Evolutionary conservation across 2,888 invertebrate species (phyloP).

Genomic region (Buathra laborator): DNA sequence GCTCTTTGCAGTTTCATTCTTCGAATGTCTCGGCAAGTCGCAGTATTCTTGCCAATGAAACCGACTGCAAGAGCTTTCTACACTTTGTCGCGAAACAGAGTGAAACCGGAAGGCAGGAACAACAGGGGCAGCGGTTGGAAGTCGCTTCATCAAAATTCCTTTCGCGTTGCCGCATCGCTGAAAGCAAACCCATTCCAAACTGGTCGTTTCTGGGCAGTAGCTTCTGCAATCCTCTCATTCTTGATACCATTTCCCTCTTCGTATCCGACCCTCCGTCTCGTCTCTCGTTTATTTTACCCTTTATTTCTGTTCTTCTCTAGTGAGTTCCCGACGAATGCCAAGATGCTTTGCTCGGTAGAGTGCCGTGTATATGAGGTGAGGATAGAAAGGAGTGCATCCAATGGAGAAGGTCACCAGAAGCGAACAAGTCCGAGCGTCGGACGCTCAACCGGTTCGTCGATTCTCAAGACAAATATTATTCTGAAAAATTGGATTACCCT

Average conservation of each 20-base stretch:
- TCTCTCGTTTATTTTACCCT: constrained; percentile 57
- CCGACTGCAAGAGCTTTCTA: constrained; percentile 31
- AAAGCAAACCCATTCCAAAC: constrained; percentile 79
- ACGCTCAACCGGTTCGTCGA: constrained; percentile 76
- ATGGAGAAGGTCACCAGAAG: constrained; percentile 60
- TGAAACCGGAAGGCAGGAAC: constrained; percentile 35
- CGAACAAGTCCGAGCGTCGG: constrained; percentile 59
- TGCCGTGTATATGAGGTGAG: constrained; percentile 32
- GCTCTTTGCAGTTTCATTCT: constrained; percentile 14
- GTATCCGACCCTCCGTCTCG: constrained; percentile 55
- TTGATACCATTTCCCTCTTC: constrained; percentile 29
- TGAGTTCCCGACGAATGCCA: constrained; percentile 61
- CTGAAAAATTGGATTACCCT: constrained; percentile 84
- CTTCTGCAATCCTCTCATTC: constrained; percentile 34
- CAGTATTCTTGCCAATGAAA: constrained; percentile 41
- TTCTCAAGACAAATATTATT: constrained; percentile 85
- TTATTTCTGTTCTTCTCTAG: constrained; percentile 24
- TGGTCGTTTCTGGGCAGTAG: constrained; percentile 25
- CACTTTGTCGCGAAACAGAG: constrained; percentile 66
- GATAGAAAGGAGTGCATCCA: constrained; percentile 34
- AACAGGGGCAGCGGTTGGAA: constrained; percentile 41
- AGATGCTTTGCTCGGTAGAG: constrained; percentile 45
- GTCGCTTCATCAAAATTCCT: constrained; percentile 81
- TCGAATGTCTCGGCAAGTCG: constrained; percentile 7
- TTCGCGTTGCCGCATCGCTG: constrained; percentile 76